phyloP scores from a whole-genome alignment of 1,140 invertebrate species.

The Stegodyphus dumicola region DNA sequence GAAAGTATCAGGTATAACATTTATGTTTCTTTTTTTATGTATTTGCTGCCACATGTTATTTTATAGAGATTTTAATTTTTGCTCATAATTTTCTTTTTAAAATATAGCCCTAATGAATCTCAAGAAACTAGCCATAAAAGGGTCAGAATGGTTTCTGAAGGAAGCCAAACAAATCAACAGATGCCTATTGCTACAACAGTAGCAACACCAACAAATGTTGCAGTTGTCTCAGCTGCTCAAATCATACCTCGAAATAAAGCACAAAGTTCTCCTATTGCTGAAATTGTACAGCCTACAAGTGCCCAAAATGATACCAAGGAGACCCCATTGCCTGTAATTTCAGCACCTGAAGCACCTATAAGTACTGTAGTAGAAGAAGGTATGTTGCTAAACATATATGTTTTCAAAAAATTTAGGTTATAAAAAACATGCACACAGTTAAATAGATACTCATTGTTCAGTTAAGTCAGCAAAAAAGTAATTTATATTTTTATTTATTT shows the following conservation, averaged over 20 bases:
- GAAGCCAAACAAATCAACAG: constrained; percentile 54
- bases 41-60: no score
- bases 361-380: constrained; percentile 5
- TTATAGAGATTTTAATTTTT: no score
- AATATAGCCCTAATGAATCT: constrained; percentile 17
- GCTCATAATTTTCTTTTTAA: not conserved
- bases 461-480: no score
- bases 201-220: constrained; percentile 19
- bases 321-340: not conserved
- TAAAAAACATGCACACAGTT: no score
- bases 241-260: not conserved
- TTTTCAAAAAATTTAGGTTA: no score
- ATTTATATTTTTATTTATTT: no score
- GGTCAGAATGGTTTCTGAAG: constrained; percentile 55
- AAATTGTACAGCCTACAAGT: not conserved
- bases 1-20: constrained; percentile 32
- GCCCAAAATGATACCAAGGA: constrained; percentile 1
- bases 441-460: no score
- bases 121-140: constrained; percentile 8
- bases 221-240: constrained; percentile 34
- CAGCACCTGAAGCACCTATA: not conserved
- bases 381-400: no score
- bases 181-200: not conserved
- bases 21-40: no score
- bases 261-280: not conserved